These are phyloP conservation scores for Callorhinus ursinus DNA, from an alignment of 2,113 vertebrate species.

Conservation along the genomic window DNA sequence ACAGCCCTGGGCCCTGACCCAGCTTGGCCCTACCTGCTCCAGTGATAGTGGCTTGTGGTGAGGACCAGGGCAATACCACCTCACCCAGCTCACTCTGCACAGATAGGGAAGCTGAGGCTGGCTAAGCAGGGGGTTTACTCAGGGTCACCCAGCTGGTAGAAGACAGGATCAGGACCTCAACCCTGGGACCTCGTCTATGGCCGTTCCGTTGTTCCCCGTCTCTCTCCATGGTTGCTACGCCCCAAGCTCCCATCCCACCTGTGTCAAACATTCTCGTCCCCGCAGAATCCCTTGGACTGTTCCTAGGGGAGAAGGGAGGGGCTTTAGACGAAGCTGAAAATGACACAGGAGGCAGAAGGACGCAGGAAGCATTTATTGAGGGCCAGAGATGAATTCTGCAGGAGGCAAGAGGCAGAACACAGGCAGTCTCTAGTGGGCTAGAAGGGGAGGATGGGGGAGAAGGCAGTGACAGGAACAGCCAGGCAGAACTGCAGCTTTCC, in stretches of 20 bases:
- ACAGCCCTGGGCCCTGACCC: not conserved
- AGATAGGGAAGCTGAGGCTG: not conserved
- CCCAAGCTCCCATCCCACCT: not conserved
- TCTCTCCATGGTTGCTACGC: not conserved
- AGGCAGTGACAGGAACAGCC: not conserved
- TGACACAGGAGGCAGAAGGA: conserved; percentile 46
- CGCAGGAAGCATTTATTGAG: conserved; percentile 74
- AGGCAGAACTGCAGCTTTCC: not conserved
- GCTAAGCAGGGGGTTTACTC: not conserved
- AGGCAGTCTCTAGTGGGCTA: not conserved
- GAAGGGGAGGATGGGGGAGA: not conserved
- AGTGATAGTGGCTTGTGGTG: not conserved
- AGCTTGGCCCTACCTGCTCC: not conserved
- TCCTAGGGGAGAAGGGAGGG: not conserved
- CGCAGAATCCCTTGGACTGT: not conserved
- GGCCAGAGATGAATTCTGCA: conserved; percentile 65
- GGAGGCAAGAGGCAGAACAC: conserved; percentile 47
- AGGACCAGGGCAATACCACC: not conserved
- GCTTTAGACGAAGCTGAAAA: not conserved
- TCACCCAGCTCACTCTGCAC: not conserved
- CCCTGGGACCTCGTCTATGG: not conserved
- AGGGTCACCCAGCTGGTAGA: not conserved
- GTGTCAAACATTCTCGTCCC: not conserved
- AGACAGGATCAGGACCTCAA: not conserved
- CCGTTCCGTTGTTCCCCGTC: not conserved